Percentiles rank a stretch among this genome's conserved stretches.
Conservation (phyloP, 2,797 vertebrate species). For the Cercopithecus diana region DNA sequence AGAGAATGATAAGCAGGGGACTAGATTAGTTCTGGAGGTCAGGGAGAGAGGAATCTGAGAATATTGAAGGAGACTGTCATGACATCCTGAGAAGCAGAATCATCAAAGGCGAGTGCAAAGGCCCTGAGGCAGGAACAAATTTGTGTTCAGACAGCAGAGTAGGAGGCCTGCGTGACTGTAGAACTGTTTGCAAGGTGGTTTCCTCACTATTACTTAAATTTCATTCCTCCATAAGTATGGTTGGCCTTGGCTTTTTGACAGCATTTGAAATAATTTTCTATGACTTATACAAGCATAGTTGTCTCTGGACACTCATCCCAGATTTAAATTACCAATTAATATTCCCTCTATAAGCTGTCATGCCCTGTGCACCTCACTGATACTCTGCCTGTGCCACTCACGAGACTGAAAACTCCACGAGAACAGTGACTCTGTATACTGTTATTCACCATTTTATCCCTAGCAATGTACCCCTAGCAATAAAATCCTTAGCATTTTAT, state of each 20-base stretch:
- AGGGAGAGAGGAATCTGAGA: not conserved
- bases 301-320: not conserved
- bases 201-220: not conserved
- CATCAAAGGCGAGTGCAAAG: not conserved
- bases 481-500: too few relatives aligned
- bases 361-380: not conserved
- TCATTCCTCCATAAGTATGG: not conserved
- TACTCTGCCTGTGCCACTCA: not conserved
- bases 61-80: not conserved
- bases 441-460: not conserved
- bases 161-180: too few relatives aligned
- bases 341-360: not conserved
- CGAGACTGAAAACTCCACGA: not conserved
- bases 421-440: fast-evolving
- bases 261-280: not conserved
- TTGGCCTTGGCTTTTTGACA: not conserved
- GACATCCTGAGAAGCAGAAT: not conserved
- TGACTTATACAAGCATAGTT: not conserved
- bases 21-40: not conserved
- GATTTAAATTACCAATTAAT: not conserved
- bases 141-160: not conserved
- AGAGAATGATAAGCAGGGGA: not conserved
- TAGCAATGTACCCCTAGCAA: too few relatives aligned
- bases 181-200: not conserved
- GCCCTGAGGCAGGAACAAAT: not conserved